Conservation (phyloP, 2,888 invertebrate genomes). For the Osedax frankpressi region DNA sequence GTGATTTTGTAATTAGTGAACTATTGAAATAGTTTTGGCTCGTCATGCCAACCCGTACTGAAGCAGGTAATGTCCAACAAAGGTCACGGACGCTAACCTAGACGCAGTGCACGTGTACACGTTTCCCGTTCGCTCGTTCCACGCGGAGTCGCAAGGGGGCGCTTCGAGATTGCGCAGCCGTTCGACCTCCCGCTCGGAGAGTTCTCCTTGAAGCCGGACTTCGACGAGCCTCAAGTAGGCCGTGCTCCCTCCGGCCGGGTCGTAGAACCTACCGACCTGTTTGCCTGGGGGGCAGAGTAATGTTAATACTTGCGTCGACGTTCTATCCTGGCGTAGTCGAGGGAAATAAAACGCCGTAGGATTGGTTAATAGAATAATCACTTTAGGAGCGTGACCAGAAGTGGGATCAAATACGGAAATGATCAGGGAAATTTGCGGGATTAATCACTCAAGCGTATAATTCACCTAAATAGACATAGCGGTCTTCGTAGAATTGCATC, state of each 20-base stretch:
- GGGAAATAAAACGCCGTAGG: neutral
- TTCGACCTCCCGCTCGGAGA: neutral
- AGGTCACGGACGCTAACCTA: too few species aligned
- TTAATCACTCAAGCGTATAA: constrained; percentile 11
- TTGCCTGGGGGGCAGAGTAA: neutral
- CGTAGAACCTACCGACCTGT: neutral
- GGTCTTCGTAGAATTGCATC: constrained; percentile 68
- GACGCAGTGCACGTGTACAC: neutral
- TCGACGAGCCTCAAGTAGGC: neutral
- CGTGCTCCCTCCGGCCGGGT: neutral
- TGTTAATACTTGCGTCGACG: neutral
- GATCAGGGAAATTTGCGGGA: neutral
- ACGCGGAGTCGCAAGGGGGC: neutral
- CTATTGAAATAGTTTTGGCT: too few species aligned
- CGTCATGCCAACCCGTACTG: too few species aligned
- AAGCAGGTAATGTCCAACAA: too few species aligned
- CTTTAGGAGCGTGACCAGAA: too few species aligned
- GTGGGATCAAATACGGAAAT: neutral
- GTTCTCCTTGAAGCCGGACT: neutral
- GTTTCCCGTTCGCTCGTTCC: neutral
- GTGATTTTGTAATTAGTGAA: too few species aligned
- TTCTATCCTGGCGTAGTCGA: neutral
- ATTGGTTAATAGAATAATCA: too few species aligned
- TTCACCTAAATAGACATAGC: constrained; percentile 66
- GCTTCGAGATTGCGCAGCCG: neutral